Conservation (phyloP, 2,797 vertebrate genomes). For the Siniperca obscura region DNA sequence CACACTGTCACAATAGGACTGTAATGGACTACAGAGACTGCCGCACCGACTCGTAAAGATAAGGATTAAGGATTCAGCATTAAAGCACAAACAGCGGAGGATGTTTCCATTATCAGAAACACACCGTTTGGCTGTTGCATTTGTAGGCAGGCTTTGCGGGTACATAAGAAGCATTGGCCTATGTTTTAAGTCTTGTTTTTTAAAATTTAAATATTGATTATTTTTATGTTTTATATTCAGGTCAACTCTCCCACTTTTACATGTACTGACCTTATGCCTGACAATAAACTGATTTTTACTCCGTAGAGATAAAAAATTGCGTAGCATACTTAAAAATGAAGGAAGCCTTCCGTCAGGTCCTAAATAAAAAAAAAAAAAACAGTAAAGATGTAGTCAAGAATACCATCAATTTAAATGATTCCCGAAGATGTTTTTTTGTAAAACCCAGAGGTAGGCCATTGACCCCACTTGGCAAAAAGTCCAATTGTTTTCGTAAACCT, state of each 20-base stretch:
- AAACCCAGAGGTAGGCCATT: slow-evolving; percentile 30
- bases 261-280: not conserved
- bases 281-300: not conserved
- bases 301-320: not conserved
- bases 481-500: slow-evolving; percentile 38
- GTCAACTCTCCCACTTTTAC: not conserved
- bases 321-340: not conserved
- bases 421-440: not conserved
- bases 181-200: not conserved
- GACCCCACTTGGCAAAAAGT: slow-evolving; percentile 48
- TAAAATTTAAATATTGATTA: not conserved
- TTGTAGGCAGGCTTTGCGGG: slow-evolving; percentile 7
- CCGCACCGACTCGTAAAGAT: not conserved
- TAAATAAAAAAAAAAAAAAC: not conserved
- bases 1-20: not conserved
- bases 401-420: not conserved
- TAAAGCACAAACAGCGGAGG: not conserved
- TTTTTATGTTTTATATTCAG: not conserved
- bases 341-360: not conserved
- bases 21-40: not conserved
- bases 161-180: not conserved
- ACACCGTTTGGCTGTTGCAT: not conserved
- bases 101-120: slow-evolving; percentile 21
- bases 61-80: slow-evolving; percentile 6
- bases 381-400: not conserved